These are phyloP conservation scores for Bubo blakistoni DNA, from an alignment of 2,113 vertebrate genomes.

Conservation along the genomic window DNA sequence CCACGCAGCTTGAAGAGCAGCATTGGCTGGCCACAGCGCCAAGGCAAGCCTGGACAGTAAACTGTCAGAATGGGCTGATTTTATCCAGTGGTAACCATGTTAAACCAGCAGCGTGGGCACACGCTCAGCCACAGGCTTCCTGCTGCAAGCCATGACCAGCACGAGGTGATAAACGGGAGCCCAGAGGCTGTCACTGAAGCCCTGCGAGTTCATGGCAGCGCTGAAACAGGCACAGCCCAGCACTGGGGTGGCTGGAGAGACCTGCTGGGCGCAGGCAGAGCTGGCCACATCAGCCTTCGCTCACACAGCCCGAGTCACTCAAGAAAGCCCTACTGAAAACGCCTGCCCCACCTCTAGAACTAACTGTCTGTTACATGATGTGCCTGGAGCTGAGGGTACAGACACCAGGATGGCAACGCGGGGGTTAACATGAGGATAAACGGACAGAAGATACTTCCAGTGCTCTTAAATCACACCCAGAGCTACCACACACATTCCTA, in stretches of 20 bases:
- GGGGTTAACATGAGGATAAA: too few species aligned
- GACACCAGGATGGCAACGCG: neutral
- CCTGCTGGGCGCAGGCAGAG: accelerated
- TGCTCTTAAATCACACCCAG: neutral
- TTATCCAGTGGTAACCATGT: too few species aligned
- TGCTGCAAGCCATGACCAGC: too few species aligned
- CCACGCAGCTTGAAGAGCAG: neutral
- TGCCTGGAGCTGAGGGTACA: neutral
- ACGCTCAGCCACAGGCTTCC: too few species aligned
- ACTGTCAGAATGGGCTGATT: too few species aligned
- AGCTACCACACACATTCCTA: neutral
- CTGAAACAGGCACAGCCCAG: neutral
- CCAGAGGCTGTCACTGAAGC: too few species aligned
- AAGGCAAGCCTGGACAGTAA: too few species aligned
- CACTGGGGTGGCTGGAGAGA: neutral
- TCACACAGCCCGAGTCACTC: accelerated
- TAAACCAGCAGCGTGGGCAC: too few species aligned
- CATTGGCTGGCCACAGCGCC: neutral
- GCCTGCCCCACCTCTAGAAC: neutral
- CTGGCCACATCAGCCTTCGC: accelerated
- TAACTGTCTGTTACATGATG: accelerated
- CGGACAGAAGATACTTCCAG: neutral
- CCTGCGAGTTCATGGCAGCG: accelerated
- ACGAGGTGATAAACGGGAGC: too few species aligned
- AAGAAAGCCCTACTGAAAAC: too few species aligned